phyloP scores from a whole-genome alignment of 2,888 invertebrate genomes.

The Orchesella flavescens region DNA sequence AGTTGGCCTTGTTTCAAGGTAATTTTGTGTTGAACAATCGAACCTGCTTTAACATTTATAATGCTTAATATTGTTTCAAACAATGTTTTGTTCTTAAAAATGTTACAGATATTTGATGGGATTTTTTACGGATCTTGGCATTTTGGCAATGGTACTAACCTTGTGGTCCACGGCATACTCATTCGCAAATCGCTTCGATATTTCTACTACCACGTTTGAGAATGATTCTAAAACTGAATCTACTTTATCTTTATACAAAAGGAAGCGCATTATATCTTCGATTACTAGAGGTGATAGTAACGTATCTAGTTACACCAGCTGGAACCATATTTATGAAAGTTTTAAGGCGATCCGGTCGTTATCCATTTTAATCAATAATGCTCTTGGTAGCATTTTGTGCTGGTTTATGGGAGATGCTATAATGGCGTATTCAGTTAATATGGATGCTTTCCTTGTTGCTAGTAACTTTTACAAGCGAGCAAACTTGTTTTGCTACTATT shows the following conservation, averaged over 20 bases:
- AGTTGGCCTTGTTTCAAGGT: background rate
- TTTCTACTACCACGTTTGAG: background rate
- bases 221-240: no score
- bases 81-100: background rate
- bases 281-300: no score
- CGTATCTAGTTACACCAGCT: background rate
- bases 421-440: conserved; percentile 1
- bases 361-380: background rate
- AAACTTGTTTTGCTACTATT: conserved; percentile 21
- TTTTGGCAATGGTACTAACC: background rate
- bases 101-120: conserved; percentile 1
- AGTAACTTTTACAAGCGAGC: background rate
- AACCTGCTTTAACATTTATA: background rate
- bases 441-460: conserved; percentile 6
- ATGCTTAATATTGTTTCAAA: background rate
- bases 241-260: no score
- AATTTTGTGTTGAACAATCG: background rate
- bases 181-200: background rate
- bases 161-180: conserved; percentile 4
- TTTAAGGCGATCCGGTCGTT: background rate
- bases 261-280: no score
- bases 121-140: background rate
- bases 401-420: conserved; percentile 10
- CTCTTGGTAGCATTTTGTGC: conserved; percentile 7
- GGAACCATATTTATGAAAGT: background rate